Conservation (phyloP, 1,140 invertebrate species). For the Papilio polytes region DNA sequence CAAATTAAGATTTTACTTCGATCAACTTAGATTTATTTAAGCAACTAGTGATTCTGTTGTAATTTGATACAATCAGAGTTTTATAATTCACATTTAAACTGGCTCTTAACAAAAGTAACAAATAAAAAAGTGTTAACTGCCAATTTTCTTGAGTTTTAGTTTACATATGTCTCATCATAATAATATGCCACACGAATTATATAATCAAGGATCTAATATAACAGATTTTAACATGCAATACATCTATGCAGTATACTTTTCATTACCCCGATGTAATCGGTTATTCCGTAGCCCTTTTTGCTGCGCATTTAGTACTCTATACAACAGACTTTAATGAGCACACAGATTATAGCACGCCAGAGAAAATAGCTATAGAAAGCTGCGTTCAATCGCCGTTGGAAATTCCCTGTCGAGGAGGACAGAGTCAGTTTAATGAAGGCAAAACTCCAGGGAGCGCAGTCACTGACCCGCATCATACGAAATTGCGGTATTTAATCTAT, state of each 20-base stretch:
- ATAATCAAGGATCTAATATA: no score
- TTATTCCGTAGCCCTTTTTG: neutral
- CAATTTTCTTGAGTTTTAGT: no score
- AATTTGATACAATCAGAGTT: no score
- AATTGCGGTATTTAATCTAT: constrained; percentile 1
- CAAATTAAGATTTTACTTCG: no score
- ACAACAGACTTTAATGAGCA: constrained; percentile 7
- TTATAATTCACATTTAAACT: no score
- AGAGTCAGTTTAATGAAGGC: constrained; percentile 10
- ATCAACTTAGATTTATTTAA: no score
- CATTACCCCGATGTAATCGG: neutral
- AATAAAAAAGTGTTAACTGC: no score
- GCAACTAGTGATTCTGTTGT: no score
- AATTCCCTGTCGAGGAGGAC: neutral
- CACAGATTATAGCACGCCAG: constrained; percentile 7
- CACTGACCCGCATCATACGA: constrained; percentile 1
- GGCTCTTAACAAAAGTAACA: no score
- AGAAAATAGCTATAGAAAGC: constrained; percentile 1
- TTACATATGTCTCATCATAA: no score
- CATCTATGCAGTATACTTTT: neutral
- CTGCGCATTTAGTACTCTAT: neutral
- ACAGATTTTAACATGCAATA: no score
- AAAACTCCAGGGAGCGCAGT: neutral
- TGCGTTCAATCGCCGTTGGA: neutral
- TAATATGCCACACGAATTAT: no score